Evolutionary conservation across 2,113 vertebrate genomes (phyloP).

Genomic region (Struthidea cinerea): DNA sequence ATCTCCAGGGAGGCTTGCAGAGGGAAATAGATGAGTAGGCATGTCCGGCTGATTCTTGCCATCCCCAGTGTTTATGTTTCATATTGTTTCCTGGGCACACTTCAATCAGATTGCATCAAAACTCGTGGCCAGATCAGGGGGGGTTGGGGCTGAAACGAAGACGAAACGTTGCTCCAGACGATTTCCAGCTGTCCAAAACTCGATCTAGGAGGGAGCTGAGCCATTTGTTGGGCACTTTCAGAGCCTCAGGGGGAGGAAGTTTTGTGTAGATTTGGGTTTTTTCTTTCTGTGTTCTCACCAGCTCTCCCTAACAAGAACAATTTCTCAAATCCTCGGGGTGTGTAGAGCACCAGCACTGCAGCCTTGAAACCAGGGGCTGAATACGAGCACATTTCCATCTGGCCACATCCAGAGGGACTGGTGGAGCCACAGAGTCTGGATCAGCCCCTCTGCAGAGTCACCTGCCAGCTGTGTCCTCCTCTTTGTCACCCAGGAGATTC

Average conservation of each 20-base stretch:
- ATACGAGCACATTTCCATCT: not conserved
- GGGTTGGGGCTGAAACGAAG: conserved; percentile 21
- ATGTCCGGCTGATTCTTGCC: conserved; percentile 44
- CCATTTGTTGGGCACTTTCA: not conserved
- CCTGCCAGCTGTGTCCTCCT: not conserved
- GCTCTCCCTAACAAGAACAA: not conserved
- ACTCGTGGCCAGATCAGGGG: not conserved
- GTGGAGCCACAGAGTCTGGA: not conserved
- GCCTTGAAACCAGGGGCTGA: not conserved
- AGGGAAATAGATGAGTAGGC: conserved; percentile 61
- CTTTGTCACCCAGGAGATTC: not conserved
- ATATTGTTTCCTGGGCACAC: conserved; percentile 57
- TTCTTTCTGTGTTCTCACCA: not conserved
- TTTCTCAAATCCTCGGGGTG: not conserved
- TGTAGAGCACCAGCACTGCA: not conserved
- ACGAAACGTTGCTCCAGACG: not conserved
- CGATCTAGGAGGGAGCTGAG: not conserved
- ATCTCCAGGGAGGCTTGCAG: conserved; percentile 38
- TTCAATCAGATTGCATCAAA: conserved; percentile 37
- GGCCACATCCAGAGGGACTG: not conserved
- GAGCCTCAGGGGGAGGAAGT: not conserved
- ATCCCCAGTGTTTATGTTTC: conserved; percentile 37
- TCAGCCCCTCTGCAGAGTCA: not conserved
- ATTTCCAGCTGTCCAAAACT: not conserved
- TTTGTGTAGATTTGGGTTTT: not conserved